Evolutionary conservation across 2,888 invertebrate genomes (phyloP), one percentile per base, ranked within the genome.

Genomic region (Monochamus alternatus): DNA sequence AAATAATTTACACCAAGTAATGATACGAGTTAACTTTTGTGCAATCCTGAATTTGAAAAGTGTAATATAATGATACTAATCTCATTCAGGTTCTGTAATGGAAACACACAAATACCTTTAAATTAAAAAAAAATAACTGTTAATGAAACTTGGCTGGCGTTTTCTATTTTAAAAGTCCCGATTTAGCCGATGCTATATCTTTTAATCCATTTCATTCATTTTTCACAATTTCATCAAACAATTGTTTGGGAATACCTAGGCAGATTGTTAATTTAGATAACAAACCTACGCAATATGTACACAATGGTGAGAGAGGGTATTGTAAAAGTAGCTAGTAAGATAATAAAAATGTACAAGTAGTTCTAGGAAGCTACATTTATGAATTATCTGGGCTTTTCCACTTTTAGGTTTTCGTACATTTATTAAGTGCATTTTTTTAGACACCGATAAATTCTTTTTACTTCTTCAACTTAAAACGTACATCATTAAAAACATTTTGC

Each of bases 261-360:
- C 78, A 68, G 79, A 80, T 80, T 81, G 81, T 73, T 80, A 80
- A 82, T 83, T 82, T 82, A 83, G 83, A 83, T 82, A 81, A 75
- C 78, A 65, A 51, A 72, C 59, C 68, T 55, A 67, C 52, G 44
- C 52, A 70, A 60, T 74, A 66, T 67, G 74, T 68, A 55, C 62
- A 65, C 10, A 66, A 65, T 55, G 31, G 32, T n/a, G 55, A 44
- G 43, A 12, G n/a, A n/a, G 58, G 10, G 38, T 30, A 52, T 7
- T 67, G 67, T 14, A 63, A 8, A n/a, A 63, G 43, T 47, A 47
- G 47, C 47, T 12, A 10, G 47, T 12, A 55, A 55, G 55, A 55
- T 55, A 55, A 55, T n/a, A 47, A 47, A 47, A 12, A 12, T 2
- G 47, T 47, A 3, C 9, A 47, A 47, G 47, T 47, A 47, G 9